phyloP scores from a whole-genome alignment of 2,888 invertebrate species.

The Cactoblastis cactorum region DNA sequence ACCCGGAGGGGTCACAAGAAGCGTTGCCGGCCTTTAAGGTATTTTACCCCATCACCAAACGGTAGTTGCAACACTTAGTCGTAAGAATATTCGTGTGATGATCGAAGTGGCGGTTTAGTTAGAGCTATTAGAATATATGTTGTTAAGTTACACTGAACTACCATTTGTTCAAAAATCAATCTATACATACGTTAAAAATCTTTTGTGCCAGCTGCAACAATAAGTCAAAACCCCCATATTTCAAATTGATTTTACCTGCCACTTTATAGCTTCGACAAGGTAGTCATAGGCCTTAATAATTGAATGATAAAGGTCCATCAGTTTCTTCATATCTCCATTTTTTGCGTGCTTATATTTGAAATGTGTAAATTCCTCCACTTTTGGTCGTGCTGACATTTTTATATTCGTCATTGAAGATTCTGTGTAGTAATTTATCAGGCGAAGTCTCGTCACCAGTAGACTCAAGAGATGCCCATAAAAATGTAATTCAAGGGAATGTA shows the following conservation, averaged over 20 bases:
- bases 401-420: conserved; percentile 35
- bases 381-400: conserved; percentile 23
- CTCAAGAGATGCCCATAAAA: conserved; percentile 50
- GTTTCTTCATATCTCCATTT: conserved; percentile 39
- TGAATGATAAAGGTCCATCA: conserved; percentile 51
- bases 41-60: no score
- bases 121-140: no score
- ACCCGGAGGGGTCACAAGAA: no score
- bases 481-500: conserved; percentile 39
- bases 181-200: no score
- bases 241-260: conserved; percentile 41
- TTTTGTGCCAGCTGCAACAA: no score
- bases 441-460: conserved; percentile 42
- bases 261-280: conserved; percentile 53
- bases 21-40: no score
- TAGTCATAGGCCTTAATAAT: conserved; percentile 44
- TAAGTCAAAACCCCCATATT: no score
- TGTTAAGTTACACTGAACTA: no score
- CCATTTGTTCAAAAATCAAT: no score
- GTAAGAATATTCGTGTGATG: no score
- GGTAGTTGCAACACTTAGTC: no score
- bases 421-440: conserved; percentile 45
- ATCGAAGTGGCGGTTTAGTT: no score
- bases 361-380: conserved; percentile 31
- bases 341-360: conserved; percentile 27